Conservation (phyloP, 2,113 vertebrate species). For the Camelus bactrianus region DNA sequence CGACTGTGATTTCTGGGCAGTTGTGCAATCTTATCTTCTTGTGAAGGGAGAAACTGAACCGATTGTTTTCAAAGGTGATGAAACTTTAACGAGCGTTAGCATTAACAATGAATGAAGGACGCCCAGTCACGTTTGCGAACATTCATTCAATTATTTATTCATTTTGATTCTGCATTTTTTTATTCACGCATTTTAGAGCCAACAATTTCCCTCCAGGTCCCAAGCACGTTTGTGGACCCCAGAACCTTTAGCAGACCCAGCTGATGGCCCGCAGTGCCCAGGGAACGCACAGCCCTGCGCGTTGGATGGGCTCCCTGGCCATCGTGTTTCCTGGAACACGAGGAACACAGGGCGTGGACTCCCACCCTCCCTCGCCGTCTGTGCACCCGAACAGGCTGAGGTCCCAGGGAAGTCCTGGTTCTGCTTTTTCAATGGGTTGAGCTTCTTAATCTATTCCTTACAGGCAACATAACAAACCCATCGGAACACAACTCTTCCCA, state of each 20-base stretch:
- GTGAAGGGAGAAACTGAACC: background rate
- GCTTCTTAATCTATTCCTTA: background rate
- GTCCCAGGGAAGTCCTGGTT: background rate
- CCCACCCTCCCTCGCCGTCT: background rate
- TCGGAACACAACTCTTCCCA: background rate
- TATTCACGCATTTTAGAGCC: background rate
- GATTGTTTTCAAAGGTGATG: background rate
- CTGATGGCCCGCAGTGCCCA: background rate
- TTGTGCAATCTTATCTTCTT: background rate
- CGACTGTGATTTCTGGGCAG: background rate
- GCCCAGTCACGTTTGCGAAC: accelerated
- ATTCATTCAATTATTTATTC: background rate
- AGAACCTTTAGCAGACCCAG: background rate
- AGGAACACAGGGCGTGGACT: background rate
- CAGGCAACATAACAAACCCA: background rate
- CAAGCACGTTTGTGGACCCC: background rate
- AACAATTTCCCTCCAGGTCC: background rate
- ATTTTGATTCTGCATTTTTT: background rate
- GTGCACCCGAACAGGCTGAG: too few species aligned
- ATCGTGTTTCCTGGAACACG: accelerated
- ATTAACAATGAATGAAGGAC: background rate
- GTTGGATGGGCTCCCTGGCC: accelerated
- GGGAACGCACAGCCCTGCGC: accelerated
- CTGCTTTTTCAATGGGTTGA: too few species aligned
- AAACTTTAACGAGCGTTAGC: background rate